A percentile compares a stretch with the other conserved stretches of the same genome.
These are phyloP conservation scores for Rhynchophorus ferrugineus DNA, from an alignment of 1,140 invertebrate genomes.

Conservation along the genomic window DNA sequence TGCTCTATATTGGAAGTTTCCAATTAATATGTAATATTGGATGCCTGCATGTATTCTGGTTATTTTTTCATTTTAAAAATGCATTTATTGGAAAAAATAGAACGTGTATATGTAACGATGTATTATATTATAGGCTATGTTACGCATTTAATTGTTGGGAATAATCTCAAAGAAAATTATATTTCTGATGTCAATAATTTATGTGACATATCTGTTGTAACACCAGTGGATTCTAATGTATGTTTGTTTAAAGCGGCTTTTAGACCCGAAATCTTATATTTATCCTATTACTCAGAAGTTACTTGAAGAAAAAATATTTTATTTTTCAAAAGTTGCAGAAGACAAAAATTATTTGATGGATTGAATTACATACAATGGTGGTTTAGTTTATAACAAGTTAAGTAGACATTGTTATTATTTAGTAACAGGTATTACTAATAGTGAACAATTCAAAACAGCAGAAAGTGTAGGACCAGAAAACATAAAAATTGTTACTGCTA, in stretches of 20 bases:
- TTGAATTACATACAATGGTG: slow-evolving; percentile 74
- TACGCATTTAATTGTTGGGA: slow-evolving; percentile 80
- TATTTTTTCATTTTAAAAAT: too few relatives aligned
- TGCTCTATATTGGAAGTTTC: too few relatives aligned
- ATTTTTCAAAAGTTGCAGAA: slow-evolving; percentile 59
- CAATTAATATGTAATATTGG: too few relatives aligned
- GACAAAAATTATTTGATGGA: slow-evolving; percentile 69
- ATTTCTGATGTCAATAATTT: slow-evolving; percentile 79
- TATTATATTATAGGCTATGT: slow-evolving; percentile 82
- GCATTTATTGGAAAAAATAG: too few relatives aligned
- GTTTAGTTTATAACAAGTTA: slow-evolving; percentile 60
- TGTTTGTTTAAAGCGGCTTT: slow-evolving; percentile 43
- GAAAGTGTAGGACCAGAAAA: slow-evolving; percentile 44
- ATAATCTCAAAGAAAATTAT: slow-evolving; percentile 68
- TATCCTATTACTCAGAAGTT: slow-evolving; percentile 48
- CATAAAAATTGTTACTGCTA: slow-evolving; percentile 73
- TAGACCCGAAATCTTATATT: slow-evolving; percentile 44
- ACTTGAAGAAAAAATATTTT: slow-evolving; percentile 66
- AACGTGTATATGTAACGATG: too few relatives aligned
- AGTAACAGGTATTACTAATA: slow-evolving; percentile 60
- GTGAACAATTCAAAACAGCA: slow-evolving; percentile 66
- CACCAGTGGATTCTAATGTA: slow-evolving; percentile 77
- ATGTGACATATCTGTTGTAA: slow-evolving; percentile 83
- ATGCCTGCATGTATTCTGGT: too few relatives aligned
- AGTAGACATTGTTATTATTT: slow-evolving; percentile 69